Evolutionary conservation across 1,140 invertebrate species (phyloP).

Genomic region (Mya arenaria): DNA sequence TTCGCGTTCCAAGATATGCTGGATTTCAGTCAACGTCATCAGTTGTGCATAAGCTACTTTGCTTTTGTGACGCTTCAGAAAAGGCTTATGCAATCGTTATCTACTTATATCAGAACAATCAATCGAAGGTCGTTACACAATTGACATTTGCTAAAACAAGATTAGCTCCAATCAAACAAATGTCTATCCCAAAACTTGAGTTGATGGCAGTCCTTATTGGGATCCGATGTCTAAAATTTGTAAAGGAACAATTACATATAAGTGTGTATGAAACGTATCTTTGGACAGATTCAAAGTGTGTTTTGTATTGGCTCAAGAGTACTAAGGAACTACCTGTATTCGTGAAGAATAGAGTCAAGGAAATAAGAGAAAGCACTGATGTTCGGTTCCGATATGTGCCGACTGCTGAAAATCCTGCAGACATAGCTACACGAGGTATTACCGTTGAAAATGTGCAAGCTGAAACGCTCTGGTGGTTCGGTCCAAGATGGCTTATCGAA

Average conservation of each 20-base stretch:
- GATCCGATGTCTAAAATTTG: background rate
- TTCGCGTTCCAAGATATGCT: background rate
- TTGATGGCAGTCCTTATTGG: constrained; percentile 21
- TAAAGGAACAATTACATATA: background rate
- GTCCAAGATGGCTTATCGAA: background rate
- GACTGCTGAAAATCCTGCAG: background rate
- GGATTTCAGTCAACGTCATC: too few relatives aligned
- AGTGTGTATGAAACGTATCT: background rate
- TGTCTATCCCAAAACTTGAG: constrained; percentile 6
- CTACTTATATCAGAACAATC: constrained; percentile 1
- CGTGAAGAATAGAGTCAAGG: background rate
- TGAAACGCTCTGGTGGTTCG: background rate
- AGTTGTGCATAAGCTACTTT: too few relatives aligned
- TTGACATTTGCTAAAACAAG: constrained; percentile 16
- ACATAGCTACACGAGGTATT: background rate
- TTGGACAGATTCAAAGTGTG: background rate
- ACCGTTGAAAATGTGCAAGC: background rate
- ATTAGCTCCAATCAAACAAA: background rate
- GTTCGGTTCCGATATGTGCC: background rate
- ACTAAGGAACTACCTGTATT: background rate
- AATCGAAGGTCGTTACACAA: background rate
- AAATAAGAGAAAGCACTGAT: background rate
- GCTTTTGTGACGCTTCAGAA: constrained; percentile 35
- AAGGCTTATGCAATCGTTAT: constrained; percentile 12
- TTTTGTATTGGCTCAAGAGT: background rate